Evolutionary conservation across 1,140 invertebrate species (phyloP).

Genomic region (Portunus trituberculatus): DNA sequence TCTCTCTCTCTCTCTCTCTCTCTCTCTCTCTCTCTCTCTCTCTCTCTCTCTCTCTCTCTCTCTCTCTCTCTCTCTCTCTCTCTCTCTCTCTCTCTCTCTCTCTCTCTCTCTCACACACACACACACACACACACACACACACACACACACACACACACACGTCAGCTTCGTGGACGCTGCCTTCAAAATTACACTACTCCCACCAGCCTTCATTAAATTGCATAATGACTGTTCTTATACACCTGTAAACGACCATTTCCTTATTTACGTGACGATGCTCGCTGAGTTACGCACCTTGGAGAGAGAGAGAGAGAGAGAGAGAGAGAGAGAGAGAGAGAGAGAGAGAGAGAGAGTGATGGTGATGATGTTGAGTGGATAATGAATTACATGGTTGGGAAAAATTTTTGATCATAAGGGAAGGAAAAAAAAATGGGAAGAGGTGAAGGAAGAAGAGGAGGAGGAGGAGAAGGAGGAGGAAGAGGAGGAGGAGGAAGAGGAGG

Average conservation of each 20-base stretch:
- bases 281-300: neutral
- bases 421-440: neutral
- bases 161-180: neutral
- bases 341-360: too few relatives aligned
- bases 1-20: neutral
- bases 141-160: neutral
- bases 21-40: neutral
- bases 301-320: conserved; percentile 20
- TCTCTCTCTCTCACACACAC: neutral
- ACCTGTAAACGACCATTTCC: neutral
- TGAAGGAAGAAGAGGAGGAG: neutral
- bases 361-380: too few relatives aligned
- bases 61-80: neutral
- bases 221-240: neutral
- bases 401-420: too few relatives aligned
- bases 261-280: neutral
- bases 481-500: too few relatives aligned
- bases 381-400: too few relatives aligned
- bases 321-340: neutral
- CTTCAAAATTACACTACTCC: neutral
- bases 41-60: too few relatives aligned
- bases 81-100: too few relatives aligned
- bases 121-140: too few relatives aligned
- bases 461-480: neutral
- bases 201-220: neutral